Conservation (phyloP, 2,888 invertebrate genomes). For the Pammene fasciana region DNA sequence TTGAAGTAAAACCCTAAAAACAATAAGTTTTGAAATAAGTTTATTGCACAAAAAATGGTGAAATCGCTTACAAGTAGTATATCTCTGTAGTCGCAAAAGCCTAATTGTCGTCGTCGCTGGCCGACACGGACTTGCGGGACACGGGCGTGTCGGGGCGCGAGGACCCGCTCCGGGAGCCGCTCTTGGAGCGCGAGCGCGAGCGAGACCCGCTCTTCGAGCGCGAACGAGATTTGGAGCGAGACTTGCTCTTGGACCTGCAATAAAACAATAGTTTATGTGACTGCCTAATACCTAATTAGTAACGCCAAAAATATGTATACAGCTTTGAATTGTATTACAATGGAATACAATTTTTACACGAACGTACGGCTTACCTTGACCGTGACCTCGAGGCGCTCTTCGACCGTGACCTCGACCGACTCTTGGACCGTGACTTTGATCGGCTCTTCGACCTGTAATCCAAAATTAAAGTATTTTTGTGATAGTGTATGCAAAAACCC, state of each 20-base stretch:
- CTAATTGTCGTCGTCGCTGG: conserved; percentile 81
- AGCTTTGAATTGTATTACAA: too few species aligned
- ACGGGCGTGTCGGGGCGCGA: conserved; percentile 82
- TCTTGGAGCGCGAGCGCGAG: conserved; percentile 69
- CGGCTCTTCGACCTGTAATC: conserved; percentile 56
- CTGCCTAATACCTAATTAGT: too few species aligned
- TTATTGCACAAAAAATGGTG: too few species aligned
- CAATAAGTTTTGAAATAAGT: too few species aligned
- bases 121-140: conserved; percentile 84
- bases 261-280: conserved; percentile 45
- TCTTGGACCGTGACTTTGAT: conserved; percentile 54
- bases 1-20: too few species aligned
- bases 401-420: conserved; percentile 57
- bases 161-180: conserved; percentile 70
- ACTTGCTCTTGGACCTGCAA: conserved; percentile 60
- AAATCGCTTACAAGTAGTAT: too few species aligned
- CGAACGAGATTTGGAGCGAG: conserved; percentile 47
- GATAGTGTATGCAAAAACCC: too few species aligned
- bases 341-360: too few species aligned
- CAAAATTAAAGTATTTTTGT: too few species aligned
- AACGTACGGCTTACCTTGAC: conserved; percentile 54
- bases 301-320: too few species aligned
- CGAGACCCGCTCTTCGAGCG: conserved; percentile 74
- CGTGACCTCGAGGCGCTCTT: conserved; percentile 62
- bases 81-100: too few species aligned